These are phyloP conservation scores for Epsilonema sp. DNA, from an alignment of 2,888 invertebrate species.

Conservation along the genomic window DNA sequence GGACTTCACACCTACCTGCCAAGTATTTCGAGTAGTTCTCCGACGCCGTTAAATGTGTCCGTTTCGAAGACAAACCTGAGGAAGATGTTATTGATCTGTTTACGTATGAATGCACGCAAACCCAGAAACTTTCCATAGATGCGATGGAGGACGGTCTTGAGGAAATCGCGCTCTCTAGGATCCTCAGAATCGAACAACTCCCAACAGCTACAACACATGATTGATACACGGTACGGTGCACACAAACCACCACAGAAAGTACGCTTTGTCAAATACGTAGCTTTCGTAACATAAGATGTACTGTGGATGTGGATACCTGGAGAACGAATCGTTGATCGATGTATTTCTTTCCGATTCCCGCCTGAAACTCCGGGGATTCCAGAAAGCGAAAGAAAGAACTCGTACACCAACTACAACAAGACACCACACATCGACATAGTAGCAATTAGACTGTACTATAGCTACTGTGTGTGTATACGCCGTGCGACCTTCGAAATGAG, in stretches of 20 bases:
- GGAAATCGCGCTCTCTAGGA: slow-evolving; percentile 90
- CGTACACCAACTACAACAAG: slow-evolving; percentile 45
- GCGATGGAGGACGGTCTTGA: slow-evolving; percentile 94
- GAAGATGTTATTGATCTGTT: slow-evolving; percentile 98
- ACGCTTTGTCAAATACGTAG: neutral
- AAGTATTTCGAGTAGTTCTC: slow-evolving; percentile 90
- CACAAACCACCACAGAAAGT: neutral
- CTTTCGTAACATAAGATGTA: neutral
- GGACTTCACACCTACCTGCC: slow-evolving; percentile 53
- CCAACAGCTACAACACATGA: slow-evolving; percentile 60
- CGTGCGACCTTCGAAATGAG: too few relatives aligned
- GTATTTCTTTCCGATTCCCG: slow-evolving; percentile 68
- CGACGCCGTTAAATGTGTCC: slow-evolving; percentile 96
- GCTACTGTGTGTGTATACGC: too few relatives aligned
- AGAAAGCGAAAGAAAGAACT: slow-evolving; percentile 50
- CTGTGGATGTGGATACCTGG: slow-evolving; percentile 43
- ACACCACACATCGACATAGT: too few relatives aligned
- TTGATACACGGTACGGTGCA: neutral
- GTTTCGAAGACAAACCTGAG: slow-evolving; percentile 95
- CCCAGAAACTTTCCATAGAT: slow-evolving; percentile 99
- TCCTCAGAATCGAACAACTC: slow-evolving; percentile 98
- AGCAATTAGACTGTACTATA: too few relatives aligned
- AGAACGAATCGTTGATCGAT: slow-evolving; percentile 87
- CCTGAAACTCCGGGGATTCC: slow-evolving; percentile 79
- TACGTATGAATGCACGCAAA: slow-evolving; percentile 85